Evolutionary conservation across 2,888 invertebrate genomes (phyloP).

Genomic region (Lasioglossum calceatum): DNA sequence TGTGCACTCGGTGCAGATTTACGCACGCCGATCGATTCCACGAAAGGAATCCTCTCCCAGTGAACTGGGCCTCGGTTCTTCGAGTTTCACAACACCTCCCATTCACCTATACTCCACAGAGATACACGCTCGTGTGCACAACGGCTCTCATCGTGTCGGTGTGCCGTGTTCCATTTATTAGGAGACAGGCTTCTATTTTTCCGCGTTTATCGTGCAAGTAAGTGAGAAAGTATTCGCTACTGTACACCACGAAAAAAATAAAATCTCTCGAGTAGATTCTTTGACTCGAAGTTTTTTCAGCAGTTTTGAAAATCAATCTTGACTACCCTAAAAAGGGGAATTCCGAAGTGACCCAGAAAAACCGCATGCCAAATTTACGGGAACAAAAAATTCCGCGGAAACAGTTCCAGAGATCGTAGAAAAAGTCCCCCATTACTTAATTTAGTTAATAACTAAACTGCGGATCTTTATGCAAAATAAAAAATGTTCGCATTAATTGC

Average conservation of each 20-base stretch:
- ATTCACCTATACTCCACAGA: conserved; percentile 45
- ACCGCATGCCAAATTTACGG: too few relatives aligned
- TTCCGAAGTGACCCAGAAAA: too few relatives aligned
- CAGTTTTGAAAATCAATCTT: too few relatives aligned
- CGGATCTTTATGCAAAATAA: too few relatives aligned
- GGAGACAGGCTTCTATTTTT: neutral
- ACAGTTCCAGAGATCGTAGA: too few relatives aligned
- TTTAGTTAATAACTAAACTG: too few relatives aligned
- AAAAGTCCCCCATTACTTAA: too few relatives aligned
- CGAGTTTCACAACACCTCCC: conserved; percentile 34
- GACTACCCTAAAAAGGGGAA: too few relatives aligned
- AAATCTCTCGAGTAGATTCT: neutral
- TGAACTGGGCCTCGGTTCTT: conserved; percentile 28
- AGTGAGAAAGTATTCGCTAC: neutral
- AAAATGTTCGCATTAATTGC: too few relatives aligned
- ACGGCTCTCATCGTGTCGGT: neutral
- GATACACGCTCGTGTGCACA: neutral
- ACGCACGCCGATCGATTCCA: conserved; percentile 29
- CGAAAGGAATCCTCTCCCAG: conserved; percentile 35
- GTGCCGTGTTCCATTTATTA: conserved; percentile 1
- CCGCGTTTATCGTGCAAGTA: neutral
- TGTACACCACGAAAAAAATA: neutral
- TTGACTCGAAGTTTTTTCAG: neutral
- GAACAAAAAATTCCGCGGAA: too few relatives aligned
- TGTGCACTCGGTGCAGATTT: neutral